Base-by-base conservation (phyloP, 1,140 invertebrate genomes). In the Eumaeus atala region DNA sequence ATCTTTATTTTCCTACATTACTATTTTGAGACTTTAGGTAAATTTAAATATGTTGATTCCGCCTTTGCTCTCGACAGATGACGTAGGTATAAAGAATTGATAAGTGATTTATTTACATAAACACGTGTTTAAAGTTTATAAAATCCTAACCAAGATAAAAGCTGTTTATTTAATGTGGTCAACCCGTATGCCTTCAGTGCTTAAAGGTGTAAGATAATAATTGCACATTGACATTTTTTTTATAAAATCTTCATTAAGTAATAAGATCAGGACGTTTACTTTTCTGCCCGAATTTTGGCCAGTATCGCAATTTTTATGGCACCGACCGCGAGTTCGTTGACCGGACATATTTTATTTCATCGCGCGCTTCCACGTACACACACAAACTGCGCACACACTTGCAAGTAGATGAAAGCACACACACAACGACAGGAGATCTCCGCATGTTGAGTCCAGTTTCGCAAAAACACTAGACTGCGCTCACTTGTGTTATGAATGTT, bases 291-390 rank as follows among this genome's bases (percentile, higher is more conserved):
- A 84, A 82, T 81, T 86, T 86, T 77, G 80, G 83, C 61, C 74
- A 77, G 74, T 80, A 83, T 86, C 80, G 83, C 83, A 73, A 86
- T 86, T 86, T 86, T 86, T 86, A 86, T 81, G 80, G 83, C 83
- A 84, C 83, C 79, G 74, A 82, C 74, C 77, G 76, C 71, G 79
- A 66, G 83, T 74, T 86, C 83, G 74, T 81, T 84, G 83, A 84
- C 80, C 83, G 83, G 83, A 84, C 83, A 86, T 86, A 86, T 84
- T 86, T 86, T 86, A 86, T 86, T 86, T 86, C 77, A 86, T 84
- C 83, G 83, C 83, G 80, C 80, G 79, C 80, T 81, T 84, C 82
- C 77, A 81, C 77, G 78, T 83, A 79, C 78, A 81, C 82, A 85
- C 75, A 83, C 72, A 82, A 67, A 69, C 65, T 59, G 65, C 58